Percentiles rank a stretch among this genome's conserved stretches.
These are phyloP conservation scores for Tragelaphus buxtoni DNA, from an alignment of 2,113 vertebrate genomes.

Conservation along the genomic window DNA sequence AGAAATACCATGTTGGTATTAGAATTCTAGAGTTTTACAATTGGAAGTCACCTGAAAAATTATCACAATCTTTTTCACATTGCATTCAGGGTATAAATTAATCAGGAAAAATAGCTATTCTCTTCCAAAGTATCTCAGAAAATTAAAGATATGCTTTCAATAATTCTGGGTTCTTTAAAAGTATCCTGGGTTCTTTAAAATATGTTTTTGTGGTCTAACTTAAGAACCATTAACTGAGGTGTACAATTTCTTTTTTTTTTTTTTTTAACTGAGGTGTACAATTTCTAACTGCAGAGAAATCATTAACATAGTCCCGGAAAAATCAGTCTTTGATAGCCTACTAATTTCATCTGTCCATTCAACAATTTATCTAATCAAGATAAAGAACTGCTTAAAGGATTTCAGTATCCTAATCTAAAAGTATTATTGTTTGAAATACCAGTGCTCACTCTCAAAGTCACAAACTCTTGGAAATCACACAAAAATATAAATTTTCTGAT, in stretches of 20 bases:
- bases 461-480: neutral
- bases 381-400: neutral
- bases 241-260: neutral
- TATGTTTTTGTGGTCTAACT: neutral
- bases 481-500: neutral
- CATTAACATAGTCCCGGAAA: neutral
- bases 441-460: neutral
- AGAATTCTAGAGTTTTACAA: neutral
- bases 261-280: neutral
- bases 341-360: neutral
- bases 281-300: neutral
- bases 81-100: neutral
- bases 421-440: neutral
- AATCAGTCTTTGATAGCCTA: neutral
- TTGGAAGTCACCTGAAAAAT: neutral
- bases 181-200: neutral
- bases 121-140: neutral
- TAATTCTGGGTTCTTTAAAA: neutral
- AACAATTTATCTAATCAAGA: neutral
- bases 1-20: neutral
- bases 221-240: neutral
- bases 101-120: neutral
- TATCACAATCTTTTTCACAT: neutral
- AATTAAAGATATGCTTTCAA: neutral
- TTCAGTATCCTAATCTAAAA: neutral